phyloP scores from a whole-genome alignment of 2,797 vertebrate species.

The Hippoglossus hippoglossus region DNA sequence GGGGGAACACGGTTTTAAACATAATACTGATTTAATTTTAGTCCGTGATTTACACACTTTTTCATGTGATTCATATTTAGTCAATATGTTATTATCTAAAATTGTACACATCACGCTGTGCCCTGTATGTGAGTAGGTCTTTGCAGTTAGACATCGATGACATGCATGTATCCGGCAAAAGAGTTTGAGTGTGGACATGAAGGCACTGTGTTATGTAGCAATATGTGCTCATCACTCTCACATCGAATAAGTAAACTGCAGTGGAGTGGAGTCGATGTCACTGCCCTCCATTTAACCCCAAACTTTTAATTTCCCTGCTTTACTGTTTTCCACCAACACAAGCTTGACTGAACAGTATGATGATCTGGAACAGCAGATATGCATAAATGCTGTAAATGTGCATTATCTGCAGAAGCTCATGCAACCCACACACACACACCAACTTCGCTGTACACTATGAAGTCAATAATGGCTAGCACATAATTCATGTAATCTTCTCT shows the following conservation, averaged over 20 bases:
- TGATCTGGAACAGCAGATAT: slow-evolving; percentile 8
- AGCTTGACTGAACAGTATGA: slow-evolving; percentile 21
- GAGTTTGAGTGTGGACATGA: too few species aligned
- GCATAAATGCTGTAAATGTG: slow-evolving; percentile 13
- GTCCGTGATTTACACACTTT: not conserved
- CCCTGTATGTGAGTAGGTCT: too few species aligned
- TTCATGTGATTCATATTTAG: not conserved
- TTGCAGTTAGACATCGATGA: too few species aligned
- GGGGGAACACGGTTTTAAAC: not conserved
- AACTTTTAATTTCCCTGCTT: slow-evolving; percentile 1
- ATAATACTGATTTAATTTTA: not conserved
- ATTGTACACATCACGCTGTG: too few species aligned
- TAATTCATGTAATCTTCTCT: slow-evolving; percentile 7
- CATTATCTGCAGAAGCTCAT: not conserved
- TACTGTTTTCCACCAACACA: slow-evolving; percentile 28
- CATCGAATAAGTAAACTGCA: too few species aligned
- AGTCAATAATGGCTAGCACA: slow-evolving; percentile 19
- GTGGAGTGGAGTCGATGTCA: not conserved
- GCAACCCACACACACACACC: slow-evolving; percentile 9
- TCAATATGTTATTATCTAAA: not conserved
- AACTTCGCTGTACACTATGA: not conserved
- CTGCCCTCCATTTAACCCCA: slow-evolving; percentile 28
- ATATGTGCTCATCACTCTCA: too few species aligned
- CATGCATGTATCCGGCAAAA: too few species aligned
- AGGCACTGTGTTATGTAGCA: too few species aligned